These are phyloP conservation scores for Zalophus californianus DNA, from an alignment of 2,797 vertebrate genomes.

Conservation along the genomic window DNA sequence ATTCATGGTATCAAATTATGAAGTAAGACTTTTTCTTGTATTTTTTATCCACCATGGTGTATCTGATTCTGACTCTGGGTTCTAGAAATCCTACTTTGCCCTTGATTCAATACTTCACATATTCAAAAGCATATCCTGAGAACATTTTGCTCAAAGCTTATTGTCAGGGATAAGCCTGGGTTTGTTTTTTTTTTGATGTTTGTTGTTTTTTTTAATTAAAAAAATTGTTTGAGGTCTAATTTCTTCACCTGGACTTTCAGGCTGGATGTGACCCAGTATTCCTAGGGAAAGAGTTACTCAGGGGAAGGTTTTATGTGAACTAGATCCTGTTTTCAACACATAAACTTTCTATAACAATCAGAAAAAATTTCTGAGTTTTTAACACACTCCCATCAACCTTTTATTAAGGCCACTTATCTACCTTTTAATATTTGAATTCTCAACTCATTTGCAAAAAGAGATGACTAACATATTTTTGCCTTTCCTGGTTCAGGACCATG, in stretches of 20 bases:
- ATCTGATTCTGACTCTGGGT: background rate
- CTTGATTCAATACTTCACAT: background rate
- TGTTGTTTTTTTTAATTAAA: too few species aligned
- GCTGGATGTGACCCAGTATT: background rate
- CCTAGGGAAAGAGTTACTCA: background rate
- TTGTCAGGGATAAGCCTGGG: background rate
- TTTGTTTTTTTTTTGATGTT: background rate
- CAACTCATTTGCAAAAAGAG: background rate
- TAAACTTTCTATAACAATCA: background rate
- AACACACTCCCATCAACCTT: background rate
- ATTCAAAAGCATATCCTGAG: background rate
- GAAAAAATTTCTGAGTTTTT: background rate
- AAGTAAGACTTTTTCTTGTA: background rate
- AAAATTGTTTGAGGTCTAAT: background rate
- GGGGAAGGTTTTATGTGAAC: background rate
- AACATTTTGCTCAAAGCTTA: background rate
- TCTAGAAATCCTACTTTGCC: background rate
- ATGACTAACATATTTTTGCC: background rate
- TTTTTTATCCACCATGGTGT: background rate
- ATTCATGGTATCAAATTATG: background rate
- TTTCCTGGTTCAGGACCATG: background rate
- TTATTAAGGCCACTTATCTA: background rate
- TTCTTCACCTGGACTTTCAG: background rate
- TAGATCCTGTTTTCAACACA: background rate
- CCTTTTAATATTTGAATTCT: background rate